A percentile compares a stretch with the other conserved stretches of the same genome.
These are phyloP conservation scores for Ginglymostoma cirratum DNA, from an alignment of 2,113 vertebrate genomes.

Conservation along the genomic window DNA sequence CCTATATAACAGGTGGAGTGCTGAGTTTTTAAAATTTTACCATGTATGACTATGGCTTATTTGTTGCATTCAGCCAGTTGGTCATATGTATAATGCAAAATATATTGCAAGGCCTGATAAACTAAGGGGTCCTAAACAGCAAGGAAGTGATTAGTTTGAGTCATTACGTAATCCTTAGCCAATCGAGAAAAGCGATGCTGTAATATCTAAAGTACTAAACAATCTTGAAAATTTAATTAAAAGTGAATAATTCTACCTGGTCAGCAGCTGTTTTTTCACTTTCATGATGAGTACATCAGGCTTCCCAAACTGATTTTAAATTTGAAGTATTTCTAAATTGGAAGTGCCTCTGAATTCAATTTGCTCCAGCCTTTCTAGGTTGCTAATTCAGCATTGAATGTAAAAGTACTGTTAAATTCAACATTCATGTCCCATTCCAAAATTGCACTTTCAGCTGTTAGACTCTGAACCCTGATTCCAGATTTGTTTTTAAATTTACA, in stretches of 20 bases:
- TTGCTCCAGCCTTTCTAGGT: neutral
- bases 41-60: neutral
- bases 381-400: neutral
- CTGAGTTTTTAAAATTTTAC: neutral
- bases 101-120: neutral
- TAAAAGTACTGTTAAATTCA: neutral
- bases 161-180: neutral
- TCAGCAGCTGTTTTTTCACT: neutral
- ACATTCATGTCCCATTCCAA: neutral
- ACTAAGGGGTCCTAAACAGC: neutral
- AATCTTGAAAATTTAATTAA: neutral
- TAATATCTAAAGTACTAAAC: neutral
- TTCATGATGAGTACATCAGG: neutral
- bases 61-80: neutral
- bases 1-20: neutral
- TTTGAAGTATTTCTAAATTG: neutral
- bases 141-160: neutral
- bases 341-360: neutral
- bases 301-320: neutral
- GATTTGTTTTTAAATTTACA: neutral
- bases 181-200: neutral
- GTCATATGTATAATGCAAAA: neutral
- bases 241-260: neutral
- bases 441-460: conserved; percentile 6
- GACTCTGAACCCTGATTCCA: neutral